phyloP scores from a whole-genome alignment of 2,888 invertebrate genomes.

The Dascillus cervinus region DNA sequence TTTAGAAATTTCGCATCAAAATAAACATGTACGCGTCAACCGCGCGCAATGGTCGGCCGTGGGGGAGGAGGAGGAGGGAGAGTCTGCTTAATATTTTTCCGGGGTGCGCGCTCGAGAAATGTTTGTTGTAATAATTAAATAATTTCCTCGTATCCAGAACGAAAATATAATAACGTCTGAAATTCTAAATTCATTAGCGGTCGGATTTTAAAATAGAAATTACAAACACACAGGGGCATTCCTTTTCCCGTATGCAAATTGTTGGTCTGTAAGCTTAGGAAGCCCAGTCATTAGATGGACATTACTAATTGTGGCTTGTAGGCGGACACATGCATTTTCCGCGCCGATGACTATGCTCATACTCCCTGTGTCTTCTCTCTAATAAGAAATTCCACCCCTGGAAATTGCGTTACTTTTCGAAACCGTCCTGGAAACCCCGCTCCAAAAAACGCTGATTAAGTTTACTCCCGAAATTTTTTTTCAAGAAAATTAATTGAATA shows the following conservation, averaged over 20 bases:
- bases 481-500: too few species aligned
- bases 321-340: conserved; percentile 20
- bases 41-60: too few species aligned
- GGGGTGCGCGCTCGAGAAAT: conserved; percentile 21
- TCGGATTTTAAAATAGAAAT: conserved; percentile 26
- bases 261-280: conserved; percentile 14
- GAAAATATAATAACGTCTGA: conserved; percentile 17
- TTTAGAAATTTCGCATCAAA: too few species aligned
- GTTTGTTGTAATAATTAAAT: conserved; percentile 26
- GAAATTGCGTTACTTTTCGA: too few species aligned
- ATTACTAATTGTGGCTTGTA: conserved; percentile 22
- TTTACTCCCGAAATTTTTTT: too few species aligned
- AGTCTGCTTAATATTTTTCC: conserved; percentile 23
- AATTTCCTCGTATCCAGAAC: conserved; percentile 22
- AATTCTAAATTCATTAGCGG: conserved; percentile 26
- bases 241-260: conserved; percentile 21
- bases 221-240: conserved; percentile 20
- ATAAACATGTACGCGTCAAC: too few species aligned
- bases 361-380: too few species aligned
- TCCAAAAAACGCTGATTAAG: too few species aligned
- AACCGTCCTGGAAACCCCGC: too few species aligned
- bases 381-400: too few species aligned
- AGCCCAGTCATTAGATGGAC: conserved; percentile 20
- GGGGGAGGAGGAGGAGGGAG: too few species aligned
- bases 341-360: conserved; percentile 14